Base-by-base conservation (phyloP, 2,888 invertebrate genomes). In the Drosophila quinaria region DNA sequence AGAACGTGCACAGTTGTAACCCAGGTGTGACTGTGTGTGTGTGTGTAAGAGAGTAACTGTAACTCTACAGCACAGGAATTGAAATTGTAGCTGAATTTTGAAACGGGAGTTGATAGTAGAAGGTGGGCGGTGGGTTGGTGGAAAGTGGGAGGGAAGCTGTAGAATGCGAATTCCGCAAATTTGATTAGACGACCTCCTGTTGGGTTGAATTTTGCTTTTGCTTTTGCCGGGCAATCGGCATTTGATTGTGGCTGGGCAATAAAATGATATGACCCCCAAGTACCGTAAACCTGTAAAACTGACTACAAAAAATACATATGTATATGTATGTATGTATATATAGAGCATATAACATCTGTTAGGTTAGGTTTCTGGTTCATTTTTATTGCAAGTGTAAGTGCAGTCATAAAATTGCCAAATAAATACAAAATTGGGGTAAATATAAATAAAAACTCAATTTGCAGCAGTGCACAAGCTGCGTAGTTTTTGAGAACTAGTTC, bases 181-280 rank as follows among this genome's bases (percentile, higher is more conserved):
- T 76, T 76, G 80, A 76, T 76, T 75, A 76, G 80, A 41, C 50
- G 54, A 75, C 44, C 75, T 59, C 63, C 68, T 50, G 59, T 51
- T 64, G 50, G 22, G 17, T 51, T 37, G 22, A 17, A 35, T 41
- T 41, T 50, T 49, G 8, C 10, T 19, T 33, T 33, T 41, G 11
- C 39, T 50, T 46, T 49, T 70, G 41, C 15, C 19, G 42, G 68
- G 44, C 67, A 74, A 61, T 68, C 49, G 54, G 19, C 64, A 78
- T 69, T 74, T 78, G 75, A 76, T 79, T 79, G 76, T 59, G 51
- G 46, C n/a, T 15, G 55, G 35, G 47, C 64, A 61, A 59, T 76
- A 79, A 79, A 76, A 69, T 47, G 49, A 65, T 74, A 79, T 70
- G 70, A 47, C 37, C 58, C 25, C 61, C 44, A 44, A 69, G 61